Evolutionary conservation across 2,888 invertebrate genomes (phyloP), one percentile per base, ranked within the genome.

Genomic region (Watsonalla binaria): DNA sequence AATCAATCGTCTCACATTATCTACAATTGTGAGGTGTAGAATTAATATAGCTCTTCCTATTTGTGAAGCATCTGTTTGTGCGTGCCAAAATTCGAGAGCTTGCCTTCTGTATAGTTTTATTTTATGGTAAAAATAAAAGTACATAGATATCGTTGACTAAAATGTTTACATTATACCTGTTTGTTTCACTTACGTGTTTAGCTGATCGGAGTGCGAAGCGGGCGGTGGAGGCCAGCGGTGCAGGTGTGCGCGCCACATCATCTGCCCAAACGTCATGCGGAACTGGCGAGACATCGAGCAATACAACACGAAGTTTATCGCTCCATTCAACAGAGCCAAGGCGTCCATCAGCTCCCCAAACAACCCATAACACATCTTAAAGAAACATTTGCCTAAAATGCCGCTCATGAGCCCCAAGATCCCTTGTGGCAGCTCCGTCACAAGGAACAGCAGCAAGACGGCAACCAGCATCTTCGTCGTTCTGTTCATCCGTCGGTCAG

Each of bases 211-310:
- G 62, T 92, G 92, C 0, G 93, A 92, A 0, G 89, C 87, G 0
- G 91, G 84, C 14, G 92, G 92, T 49, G 84, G 86, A 0, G 86
- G 84, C 85, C 86, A 88, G 46, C 78, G 78, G 55, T 86, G 83
- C 13, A 86, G 63, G 15, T 92, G 92, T 13, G 92, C 87, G 61
- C 86, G 75, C 78, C 84, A 78, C 80, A 90, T 80, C 74, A 90
- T 72, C 72, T 88, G 89, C 1, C 90, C 82, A 57, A 90, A 90
- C 15, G 90, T 89, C 81, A 84, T 86, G 1, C 98, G 93, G 82
- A 98, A 98, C 92, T 98, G 98, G 60, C 96, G 93, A 60, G 97
- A 97, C 98, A 98, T 98, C 48, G 96, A 93, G 76, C 98, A 98
- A 80, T 98, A 98, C 34, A 98, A 92, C 54, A 98, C 96, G 79